These are phyloP conservation scores for Porites lobata DNA, from an alignment of 92 coral and sea anemone species.

Conservation along the genomic window DNA sequence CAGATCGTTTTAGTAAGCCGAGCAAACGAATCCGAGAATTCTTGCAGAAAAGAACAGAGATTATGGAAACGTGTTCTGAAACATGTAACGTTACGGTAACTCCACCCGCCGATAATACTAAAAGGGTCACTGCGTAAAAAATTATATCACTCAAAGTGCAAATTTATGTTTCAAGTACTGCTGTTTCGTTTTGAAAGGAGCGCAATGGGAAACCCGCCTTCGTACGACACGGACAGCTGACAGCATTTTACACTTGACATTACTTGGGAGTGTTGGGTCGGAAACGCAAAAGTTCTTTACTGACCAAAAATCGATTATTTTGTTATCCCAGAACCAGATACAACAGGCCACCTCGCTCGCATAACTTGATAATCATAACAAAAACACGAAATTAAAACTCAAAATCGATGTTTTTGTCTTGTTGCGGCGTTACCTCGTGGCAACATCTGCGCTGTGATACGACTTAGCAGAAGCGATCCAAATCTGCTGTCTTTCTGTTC, in stretches of 20 bases:
- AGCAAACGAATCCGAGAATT: neutral
- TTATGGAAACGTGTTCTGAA: neutral
- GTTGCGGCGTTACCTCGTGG: slow-evolving; percentile 22
- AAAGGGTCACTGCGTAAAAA: slow-evolving; percentile 17
- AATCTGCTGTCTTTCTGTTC: slow-evolving; percentile 13
- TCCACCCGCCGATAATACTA: neutral
- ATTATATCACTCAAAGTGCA: neutral
- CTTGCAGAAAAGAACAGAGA: slow-evolving; percentile 21
- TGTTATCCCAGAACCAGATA: slow-evolving; percentile 2
- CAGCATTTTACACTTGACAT: neutral
- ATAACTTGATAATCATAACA: slow-evolving; percentile 38
- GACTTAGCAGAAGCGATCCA: neutral
- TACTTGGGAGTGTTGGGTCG: neutral
- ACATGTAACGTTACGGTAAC: slow-evolving; percentile 2
- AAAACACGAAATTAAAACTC: slow-evolving; percentile 9
- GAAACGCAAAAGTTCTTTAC: neutral
- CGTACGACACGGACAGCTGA: neutral
- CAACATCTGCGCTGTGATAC: slow-evolving; percentile 33
- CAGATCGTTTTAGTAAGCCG: neutral
- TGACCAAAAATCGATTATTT: neutral
- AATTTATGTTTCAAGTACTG: neutral
- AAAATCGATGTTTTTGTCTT: slow-evolving; percentile 26
- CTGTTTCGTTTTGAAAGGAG: slow-evolving; percentile 4
- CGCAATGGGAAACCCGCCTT: neutral
- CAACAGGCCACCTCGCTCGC: too few relatives aligned